Evolutionary conservation across 2,113 vertebrate species (phyloP), one percentile per base, ranked within the genome.

Genomic region (Prunella fulvescens): DNA sequence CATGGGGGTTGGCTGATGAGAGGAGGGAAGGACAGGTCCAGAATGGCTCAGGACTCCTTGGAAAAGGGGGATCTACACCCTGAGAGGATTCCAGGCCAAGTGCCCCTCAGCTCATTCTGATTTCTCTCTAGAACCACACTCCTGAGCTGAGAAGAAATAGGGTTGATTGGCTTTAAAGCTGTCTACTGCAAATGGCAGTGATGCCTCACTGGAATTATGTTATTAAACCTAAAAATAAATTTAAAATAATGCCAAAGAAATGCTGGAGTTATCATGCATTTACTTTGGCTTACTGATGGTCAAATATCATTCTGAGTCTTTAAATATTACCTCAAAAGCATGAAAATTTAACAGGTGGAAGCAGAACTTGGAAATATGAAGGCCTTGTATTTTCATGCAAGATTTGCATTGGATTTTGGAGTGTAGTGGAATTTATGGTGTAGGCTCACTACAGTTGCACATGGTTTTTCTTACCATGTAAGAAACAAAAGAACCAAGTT

Each of bases 401-500:
- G 44, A 18, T 64, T 76, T 76, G 14, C 11, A 2, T 31, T 74
- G 18, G 12, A 4, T 60, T 84, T 37, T 62, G 28, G 28, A 58
- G 12, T 14, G 19, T 11, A 29, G 24, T 60, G 19, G 26, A 72
- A 60, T 69, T 44, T 26, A 12, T 26, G 13, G 11, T 50, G 11
- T 11, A 37, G 50, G 40, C 26, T 79, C 20, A 24, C 19, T 69
- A 24, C 14, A 56, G 20, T 23, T 39, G 10, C 16, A 29, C 0
- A 0, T 22, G 14, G 0, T 12, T 51, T 76, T 42, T 39, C 29
- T 37, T 58, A 26, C 12, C 9, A 15, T 14, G 3, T 57, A 53
- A 70, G 58, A 83, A 84, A 69, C 4, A 44, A 60, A 93, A 42
- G 8, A 71, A 37, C 5, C 24, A 20, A 56, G 19, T 5, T 7